Percentiles rank a stretch among this genome's conserved stretches.
These are phyloP conservation scores for Leptodirus hochenwartii DNA, from an alignment of 2,888 invertebrate species.

Conservation along the genomic window DNA sequence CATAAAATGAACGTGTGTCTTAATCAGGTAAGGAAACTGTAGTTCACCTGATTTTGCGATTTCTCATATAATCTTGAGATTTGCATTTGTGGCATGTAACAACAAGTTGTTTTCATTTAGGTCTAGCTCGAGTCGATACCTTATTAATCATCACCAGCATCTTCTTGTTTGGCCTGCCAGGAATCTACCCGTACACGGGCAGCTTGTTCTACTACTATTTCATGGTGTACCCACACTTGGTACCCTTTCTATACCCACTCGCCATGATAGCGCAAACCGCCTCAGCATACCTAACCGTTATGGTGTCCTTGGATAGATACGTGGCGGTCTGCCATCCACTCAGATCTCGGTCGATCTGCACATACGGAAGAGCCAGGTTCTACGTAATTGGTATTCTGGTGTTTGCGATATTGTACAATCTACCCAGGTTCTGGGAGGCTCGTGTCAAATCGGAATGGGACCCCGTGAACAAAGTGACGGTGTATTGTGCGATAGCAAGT, in stretches of 20 bases:
- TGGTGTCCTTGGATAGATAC: constrained; percentile 84
- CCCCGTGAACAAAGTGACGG: constrained; percentile 33
- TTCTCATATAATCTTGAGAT: no score
- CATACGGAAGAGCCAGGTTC: constrained; percentile 67
- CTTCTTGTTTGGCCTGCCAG: constrained; percentile 71
- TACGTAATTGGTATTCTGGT: constrained; percentile 69
- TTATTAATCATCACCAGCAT: constrained; percentile 74
- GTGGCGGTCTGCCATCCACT: constrained; percentile 87
- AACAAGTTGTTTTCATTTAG: constrained; percentile 2
- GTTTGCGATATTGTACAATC: constrained; percentile 71
- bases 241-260: constrained; percentile 63
- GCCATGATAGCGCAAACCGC: constrained; percentile 82
- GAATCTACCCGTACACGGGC: constrained; percentile 68
- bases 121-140: constrained; percentile 81
- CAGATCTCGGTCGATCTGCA: constrained; percentile 75
- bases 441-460: constrained; percentile 24
- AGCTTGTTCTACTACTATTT: constrained; percentile 59
- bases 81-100: no score
- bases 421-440: constrained; percentile 63
- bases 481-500: constrained; percentile 56
- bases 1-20: no score
- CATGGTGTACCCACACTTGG: constrained; percentile 62
- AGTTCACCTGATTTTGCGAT: no score
- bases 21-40: no score
- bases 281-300: constrained; percentile 79